Evolutionary conservation across 2,888 invertebrate genomes (phyloP).

Genomic region (Dasysyrphus albostriatus): DNA sequence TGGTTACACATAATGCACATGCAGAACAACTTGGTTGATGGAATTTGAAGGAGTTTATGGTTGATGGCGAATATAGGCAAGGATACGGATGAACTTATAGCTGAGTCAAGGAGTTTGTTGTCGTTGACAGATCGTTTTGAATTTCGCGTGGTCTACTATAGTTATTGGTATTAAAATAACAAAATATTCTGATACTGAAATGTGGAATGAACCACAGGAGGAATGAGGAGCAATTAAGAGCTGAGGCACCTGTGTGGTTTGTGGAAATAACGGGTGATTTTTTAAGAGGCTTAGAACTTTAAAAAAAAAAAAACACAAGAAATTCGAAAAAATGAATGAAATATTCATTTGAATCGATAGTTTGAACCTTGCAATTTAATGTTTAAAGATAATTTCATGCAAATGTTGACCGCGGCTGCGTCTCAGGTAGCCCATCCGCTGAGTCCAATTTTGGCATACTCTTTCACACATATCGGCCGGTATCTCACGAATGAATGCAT

Average conservation of each 20-base stretch:
- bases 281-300: not conserved
- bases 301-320: too few relatives aligned
- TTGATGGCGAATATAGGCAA: not conserved
- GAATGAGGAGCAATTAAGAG: not conserved
- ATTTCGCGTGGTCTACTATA: not conserved
- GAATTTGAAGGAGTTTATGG: not conserved
- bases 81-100: not conserved
- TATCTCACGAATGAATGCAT: too few relatives aligned
- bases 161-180: not conserved
- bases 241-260: not conserved
- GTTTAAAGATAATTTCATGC: too few relatives aligned
- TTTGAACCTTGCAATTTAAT: too few relatives aligned
- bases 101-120: conserved; percentile 10
- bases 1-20: not conserved
- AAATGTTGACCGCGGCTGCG: too few relatives aligned
- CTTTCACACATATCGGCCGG: too few relatives aligned
- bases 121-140: conserved; percentile 19
- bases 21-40: conserved; percentile 16
- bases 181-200: conserved; percentile 36
- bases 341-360: too few relatives aligned
- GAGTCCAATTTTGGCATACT: too few relatives aligned
- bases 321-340: too few relatives aligned
- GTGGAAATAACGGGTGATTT: not conserved
- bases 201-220: not conserved
- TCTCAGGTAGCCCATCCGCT: too few relatives aligned